A percentile compares a stretch with the other conserved stretches of the same genome.
Evolutionary conservation across 2,888 invertebrate genomes (phyloP).

Genomic region (Cistogaster globosa): DNA sequence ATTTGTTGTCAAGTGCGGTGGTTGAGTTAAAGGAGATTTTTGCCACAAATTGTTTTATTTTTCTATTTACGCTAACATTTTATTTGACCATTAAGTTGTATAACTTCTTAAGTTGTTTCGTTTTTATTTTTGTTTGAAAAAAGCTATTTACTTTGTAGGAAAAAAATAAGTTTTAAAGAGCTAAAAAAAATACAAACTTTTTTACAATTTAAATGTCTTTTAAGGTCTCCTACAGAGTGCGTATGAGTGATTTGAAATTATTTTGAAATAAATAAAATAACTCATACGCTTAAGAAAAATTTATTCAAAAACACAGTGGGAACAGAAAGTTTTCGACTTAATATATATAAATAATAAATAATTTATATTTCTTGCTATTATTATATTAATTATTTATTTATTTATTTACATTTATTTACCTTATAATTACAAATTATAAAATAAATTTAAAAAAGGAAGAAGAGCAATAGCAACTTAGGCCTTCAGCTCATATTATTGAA

Average conservation of each 20-base stretch:
- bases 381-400: too few species aligned
- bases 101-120: conserved; percentile 15
- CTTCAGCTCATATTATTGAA: too few species aligned
- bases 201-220: conserved; percentile 25
- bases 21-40: not conserved
- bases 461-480: too few species aligned
- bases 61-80: conserved; percentile 4
- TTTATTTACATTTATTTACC: too few species aligned
- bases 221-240: not conserved
- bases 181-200: conserved; percentile 23
- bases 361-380: too few species aligned
- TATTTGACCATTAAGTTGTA: conserved; percentile 35
- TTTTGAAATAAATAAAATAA: not conserved
- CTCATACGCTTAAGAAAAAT: not conserved
- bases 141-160: conserved; percentile 2
- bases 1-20: conserved; percentile 14
- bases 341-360: too few species aligned
- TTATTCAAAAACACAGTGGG: too few species aligned
- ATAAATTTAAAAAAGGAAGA: too few species aligned
- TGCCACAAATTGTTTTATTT: conserved; percentile 8
- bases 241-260: conserved; percentile 29
- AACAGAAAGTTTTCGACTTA: too few species aligned
- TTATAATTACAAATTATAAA: too few species aligned
- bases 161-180: conserved; percentile 8
- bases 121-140: not conserved